These are phyloP conservation scores for Sebastes baramenuke DNA, from an alignment of 2,797 vertebrate genomes.

Conservation along the genomic window DNA sequence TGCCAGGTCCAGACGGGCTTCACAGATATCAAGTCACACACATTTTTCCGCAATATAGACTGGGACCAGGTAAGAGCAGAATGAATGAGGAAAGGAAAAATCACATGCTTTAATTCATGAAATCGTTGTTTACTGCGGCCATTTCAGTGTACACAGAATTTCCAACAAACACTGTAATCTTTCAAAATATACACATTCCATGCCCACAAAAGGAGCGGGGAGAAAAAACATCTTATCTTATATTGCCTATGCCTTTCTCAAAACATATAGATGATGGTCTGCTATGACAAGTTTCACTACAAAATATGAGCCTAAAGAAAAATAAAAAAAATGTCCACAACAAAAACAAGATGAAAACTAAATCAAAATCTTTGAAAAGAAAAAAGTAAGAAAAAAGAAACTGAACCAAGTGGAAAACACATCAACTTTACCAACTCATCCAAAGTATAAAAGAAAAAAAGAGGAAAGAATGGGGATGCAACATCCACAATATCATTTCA, in stretches of 20 bases:
- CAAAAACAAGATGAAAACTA: neutral
- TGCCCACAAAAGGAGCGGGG: neutral
- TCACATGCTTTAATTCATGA: neutral
- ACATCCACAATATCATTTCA: neutral
- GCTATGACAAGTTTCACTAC: no score
- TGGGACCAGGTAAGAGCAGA: slow-evolving; percentile 93
- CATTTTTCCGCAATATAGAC: slow-evolving; percentile 98
- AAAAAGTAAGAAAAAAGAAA: neutral
- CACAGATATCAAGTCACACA: slow-evolving; percentile 96
- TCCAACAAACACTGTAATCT: neutral
- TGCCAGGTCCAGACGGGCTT: slow-evolving; percentile 95
- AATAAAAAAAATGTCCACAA: neutral
- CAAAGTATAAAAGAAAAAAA: neutral
- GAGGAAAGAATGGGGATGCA: neutral
- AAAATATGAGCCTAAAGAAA: no score
- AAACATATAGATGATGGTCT: neutral
- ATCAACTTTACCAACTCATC: neutral
- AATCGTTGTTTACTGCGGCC: neutral
- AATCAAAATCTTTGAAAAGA: neutral
- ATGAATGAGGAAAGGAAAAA: neutral
- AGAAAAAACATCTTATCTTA: neutral
- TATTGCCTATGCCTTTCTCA: neutral
- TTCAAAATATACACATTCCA: neutral
- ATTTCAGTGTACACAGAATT: neutral
- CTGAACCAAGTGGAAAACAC: neutral